Conservation (phyloP, 2,797 vertebrate species). For the Pseudochaenichthys georgianus region DNA sequence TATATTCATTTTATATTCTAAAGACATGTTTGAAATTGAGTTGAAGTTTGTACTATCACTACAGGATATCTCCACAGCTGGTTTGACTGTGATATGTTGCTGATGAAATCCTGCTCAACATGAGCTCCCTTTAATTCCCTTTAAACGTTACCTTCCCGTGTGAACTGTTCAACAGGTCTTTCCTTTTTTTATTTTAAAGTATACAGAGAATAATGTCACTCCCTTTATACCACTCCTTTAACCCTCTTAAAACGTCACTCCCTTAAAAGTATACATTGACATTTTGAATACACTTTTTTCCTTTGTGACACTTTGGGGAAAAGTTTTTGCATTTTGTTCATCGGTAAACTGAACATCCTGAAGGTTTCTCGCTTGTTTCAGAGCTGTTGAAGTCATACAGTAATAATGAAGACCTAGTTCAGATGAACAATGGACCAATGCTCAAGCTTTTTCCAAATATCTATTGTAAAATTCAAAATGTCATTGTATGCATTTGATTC, state of each 20-base stretch:
- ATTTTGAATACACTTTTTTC: conserved; percentile 66
- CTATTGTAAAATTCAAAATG: conserved; percentile 71
- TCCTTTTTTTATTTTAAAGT: conserved; percentile 46
- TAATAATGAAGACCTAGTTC: background rate
- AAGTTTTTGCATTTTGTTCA: conserved; percentile 37
- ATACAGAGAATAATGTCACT: conserved; percentile 49
- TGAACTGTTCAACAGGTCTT: conserved; percentile 51
- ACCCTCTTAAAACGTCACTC: conserved; percentile 47
- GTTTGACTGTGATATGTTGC: conserved; percentile 69
- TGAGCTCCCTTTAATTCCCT: conserved; percentile 76
- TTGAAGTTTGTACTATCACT: conserved; percentile 5
- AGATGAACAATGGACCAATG: conserved; percentile 38
- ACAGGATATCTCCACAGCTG: conserved; percentile 35
- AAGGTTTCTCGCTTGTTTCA: background rate
- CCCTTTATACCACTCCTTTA: conserved; percentile 59
- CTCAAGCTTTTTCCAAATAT: conserved; percentile 40
- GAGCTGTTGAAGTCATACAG: background rate
- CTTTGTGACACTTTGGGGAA: conserved; percentile 30
- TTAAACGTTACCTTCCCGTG: conserved; percentile 65
- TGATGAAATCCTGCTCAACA: conserved; percentile 59
- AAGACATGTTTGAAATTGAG: background rate
- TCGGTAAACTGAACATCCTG: conserved; percentile 38
- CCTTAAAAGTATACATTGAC: conserved; percentile 57
- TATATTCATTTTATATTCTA: no score
- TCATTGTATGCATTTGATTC: conserved; percentile 62